Conservation (phyloP, 2,888 invertebrate genomes). For the Scaptomyza flava region DNA sequence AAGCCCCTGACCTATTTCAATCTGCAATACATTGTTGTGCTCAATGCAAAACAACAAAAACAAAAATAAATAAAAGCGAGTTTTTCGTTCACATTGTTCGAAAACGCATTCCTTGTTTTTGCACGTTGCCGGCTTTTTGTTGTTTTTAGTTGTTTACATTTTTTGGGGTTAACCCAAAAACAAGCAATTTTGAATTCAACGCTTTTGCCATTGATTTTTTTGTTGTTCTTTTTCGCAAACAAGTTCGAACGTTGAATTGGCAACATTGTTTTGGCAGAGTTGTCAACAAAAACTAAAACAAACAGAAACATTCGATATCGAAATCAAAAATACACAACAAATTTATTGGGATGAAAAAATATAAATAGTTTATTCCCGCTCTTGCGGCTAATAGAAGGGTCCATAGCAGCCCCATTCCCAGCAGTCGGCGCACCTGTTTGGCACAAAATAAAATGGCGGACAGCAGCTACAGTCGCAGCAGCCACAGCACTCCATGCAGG, state of each 20-base stretch:
- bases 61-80: constrained; percentile 19
- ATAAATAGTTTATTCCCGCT: constrained; percentile 28
- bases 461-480: constrained; percentile 43
- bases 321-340: constrained; percentile 34
- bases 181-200: constrained; percentile 56
- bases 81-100: constrained; percentile 27
- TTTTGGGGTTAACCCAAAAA: constrained; percentile 50
- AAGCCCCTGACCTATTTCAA: constrained; percentile 50
- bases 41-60: background rate
- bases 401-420: constrained; percentile 69
- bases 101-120: constrained; percentile 30
- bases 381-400: constrained; percentile 54
- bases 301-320: background rate
- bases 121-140: constrained; percentile 18
- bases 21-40: constrained; percentile 24
- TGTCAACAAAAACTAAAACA: background rate
- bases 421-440: constrained; percentile 58
- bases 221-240: constrained; percentile 4
- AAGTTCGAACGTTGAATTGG: constrained; percentile 53
- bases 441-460: constrained; percentile 63
- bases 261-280: constrained; percentile 28
- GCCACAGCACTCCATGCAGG: constrained; percentile 51
- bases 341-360: constrained; percentile 66
- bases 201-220: constrained; percentile 11
- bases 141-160: constrained; percentile 25